Evolutionary conservation across 2,797 vertebrate genomes (phyloP).

Genomic region (Tadarida brasiliensis): DNA sequence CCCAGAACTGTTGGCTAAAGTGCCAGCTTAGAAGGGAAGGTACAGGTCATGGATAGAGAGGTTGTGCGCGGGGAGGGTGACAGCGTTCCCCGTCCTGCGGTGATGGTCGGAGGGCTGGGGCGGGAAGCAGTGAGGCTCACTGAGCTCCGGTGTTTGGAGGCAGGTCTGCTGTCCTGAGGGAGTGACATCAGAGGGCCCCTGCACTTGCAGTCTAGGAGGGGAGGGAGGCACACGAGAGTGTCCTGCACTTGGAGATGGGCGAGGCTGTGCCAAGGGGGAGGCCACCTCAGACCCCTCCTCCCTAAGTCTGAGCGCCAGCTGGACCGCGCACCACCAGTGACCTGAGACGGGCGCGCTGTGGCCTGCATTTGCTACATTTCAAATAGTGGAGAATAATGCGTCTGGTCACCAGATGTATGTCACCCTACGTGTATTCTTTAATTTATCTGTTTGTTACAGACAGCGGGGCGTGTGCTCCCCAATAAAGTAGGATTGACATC

Average conservation of each 20-base stretch:
- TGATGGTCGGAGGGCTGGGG: not conserved
- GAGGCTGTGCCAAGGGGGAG: not conserved
- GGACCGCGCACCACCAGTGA: not conserved
- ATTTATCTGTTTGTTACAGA: not conserved
- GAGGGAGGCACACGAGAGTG: not conserved
- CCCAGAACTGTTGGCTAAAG: not conserved
- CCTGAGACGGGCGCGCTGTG: accelerated
- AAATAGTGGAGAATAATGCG: not conserved
- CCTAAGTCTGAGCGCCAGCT: not conserved
- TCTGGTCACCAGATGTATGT: not conserved
- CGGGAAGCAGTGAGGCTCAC: not conserved
- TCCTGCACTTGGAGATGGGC: not conserved
- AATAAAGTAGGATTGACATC: not conserved
- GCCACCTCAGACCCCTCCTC: not conserved
- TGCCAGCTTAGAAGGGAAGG: not conserved
- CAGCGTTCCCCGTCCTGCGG: not conserved
- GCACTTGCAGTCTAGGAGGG: not conserved
- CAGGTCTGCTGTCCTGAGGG: not conserved
- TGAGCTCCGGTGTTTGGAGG: not conserved
- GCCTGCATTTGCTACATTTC: not conserved
- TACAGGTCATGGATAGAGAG: not conserved
- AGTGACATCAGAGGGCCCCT: not conserved
- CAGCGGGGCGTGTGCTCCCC: not conserved
- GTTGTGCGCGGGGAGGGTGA: not conserved
- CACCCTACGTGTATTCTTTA: not conserved